A percentile compares a stretch with the other conserved stretches of the same genome.
phyloP scores from a whole-genome alignment of 2,888 invertebrate genomes.

The Polydrusus cervinus region DNA sequence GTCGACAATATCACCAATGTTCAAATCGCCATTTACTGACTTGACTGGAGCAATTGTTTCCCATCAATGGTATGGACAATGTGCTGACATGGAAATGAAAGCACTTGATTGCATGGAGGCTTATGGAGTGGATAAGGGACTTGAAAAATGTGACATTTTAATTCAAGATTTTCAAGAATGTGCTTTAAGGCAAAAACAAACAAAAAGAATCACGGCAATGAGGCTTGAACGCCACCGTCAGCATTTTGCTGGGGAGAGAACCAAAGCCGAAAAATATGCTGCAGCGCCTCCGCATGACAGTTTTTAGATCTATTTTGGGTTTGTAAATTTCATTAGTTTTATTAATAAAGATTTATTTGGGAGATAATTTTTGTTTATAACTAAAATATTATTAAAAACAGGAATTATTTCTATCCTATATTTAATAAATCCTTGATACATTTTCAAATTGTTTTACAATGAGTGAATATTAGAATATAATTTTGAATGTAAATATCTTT shows the following conservation, averaged over 20 bases:
- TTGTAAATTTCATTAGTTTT: slow-evolving; percentile 6
- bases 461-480: no score
- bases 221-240: slow-evolving; percentile 77
- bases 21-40: slow-evolving; percentile 83
- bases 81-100: slow-evolving; percentile 80
- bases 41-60: slow-evolving; percentile 78
- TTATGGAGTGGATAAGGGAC: slow-evolving; percentile 81
- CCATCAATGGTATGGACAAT: slow-evolving; percentile 79
- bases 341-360: slow-evolving; percentile 4
- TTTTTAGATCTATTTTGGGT: slow-evolving; percentile 69
- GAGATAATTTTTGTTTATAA: not conserved
- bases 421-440: no score
- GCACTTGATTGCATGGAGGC: slow-evolving; percentile 87
- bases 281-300: slow-evolving; percentile 75
- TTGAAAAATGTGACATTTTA: slow-evolving; percentile 76
- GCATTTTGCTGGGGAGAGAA: slow-evolving; percentile 75
- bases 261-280: slow-evolving; percentile 74
- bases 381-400: no score
- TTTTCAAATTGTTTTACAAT: no score
- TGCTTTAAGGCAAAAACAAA: slow-evolving; percentile 75
- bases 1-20: slow-evolving; percentile 78
- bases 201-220: slow-evolving; percentile 78
- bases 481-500: no score
- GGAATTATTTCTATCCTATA: no score
- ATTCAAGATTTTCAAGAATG: slow-evolving; percentile 85